Base-by-base conservation (phyloP, 2,888 invertebrate species). In the Onthophagus sagittarius region DNA sequence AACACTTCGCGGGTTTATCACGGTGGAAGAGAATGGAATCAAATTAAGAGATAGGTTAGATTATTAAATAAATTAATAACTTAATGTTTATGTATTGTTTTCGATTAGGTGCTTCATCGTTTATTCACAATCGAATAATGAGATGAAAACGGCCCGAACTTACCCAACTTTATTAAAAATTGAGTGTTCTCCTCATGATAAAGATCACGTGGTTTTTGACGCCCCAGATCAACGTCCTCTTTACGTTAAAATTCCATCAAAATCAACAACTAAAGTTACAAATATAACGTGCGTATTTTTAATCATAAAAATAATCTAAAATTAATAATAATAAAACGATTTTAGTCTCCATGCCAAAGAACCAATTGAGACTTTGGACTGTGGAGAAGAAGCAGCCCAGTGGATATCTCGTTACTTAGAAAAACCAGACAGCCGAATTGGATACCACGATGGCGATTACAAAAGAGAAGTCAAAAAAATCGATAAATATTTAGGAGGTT, bases 321-420 rank as follows among this genome's bases (percentile, higher is more conserved):
- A 33, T 33, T 33, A 33, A 33, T 33, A n/a, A 53, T 9, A 53
- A 53, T 53, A 9, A 53, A 53, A 14, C 11, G 3, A 23, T 14
- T 14, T 14, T 63, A 79, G 79, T 39, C 80, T 85, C 79, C 84
- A 84, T 32, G 15, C 11, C 82, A 81, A 78, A 74, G 86, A 85
- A 73, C 84, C 85, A 74, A 82, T 89, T 0, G 80, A 85, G 67
- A 87, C 88, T 62, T 80, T 88, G 73, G 91, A 92, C 82, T 92
- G 91, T 83, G 92, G 92, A 0, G 86, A 89, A 63, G 88, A 87
- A 75, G 89, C 88, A 0, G 88, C 90, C 0, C 82, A 84, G 65
- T 92, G 92, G 92, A 82, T 92, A 75, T 88, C 89, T 3, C 84
- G 83, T 79, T 87, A 84, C 71, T 76, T 81, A n/a, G 82, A 77